Percentiles rank a stretch among this genome's conserved stretches.
phyloP scores from a whole-genome alignment of 2,797 vertebrate genomes.

The Rhincodon typus region DNA sequence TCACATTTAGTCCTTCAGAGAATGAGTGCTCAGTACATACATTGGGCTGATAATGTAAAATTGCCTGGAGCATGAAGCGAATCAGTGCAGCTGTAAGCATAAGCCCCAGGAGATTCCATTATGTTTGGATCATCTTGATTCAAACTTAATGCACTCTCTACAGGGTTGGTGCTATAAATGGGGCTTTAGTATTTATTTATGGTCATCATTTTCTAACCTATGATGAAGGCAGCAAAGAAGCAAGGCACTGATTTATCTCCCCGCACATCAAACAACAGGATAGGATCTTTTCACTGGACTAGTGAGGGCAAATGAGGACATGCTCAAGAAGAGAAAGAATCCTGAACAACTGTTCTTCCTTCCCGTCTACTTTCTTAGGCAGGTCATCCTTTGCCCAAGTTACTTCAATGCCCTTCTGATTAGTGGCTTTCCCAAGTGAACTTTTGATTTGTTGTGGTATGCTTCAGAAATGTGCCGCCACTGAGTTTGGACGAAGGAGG shows the following conservation, averaged over 20 bases:
- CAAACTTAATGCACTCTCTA: slow-evolving; percentile 18
- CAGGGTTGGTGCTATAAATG: neutral
- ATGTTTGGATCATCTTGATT: slow-evolving; percentile 28
- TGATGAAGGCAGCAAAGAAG: neutral
- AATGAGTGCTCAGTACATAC: neutral
- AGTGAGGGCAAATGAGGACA: neutral
- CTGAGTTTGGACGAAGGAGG: neutral
- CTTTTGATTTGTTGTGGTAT: no score
- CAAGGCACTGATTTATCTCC: neutral
- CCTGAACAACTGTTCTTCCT: no score
- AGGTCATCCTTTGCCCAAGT: neutral
- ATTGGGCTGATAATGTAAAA: slow-evolving; percentile 13
- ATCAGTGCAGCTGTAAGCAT: neutral
- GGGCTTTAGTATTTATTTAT: neutral
- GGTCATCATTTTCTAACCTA: neutral
- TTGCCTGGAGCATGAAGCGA: neutral
- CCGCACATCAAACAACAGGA: neutral
- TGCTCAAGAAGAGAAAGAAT: neutral
- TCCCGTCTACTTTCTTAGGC: neutral
- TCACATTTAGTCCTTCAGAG: neutral
- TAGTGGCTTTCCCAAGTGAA: neutral
- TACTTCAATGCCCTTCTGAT: no score
- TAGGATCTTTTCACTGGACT: neutral
- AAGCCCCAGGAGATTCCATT: slow-evolving; percentile 31
- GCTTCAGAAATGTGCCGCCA: no score